These are phyloP conservation scores for Macroteleia sp. DNA, from an alignment of 2,888 invertebrate species.

Conservation along the genomic window DNA sequence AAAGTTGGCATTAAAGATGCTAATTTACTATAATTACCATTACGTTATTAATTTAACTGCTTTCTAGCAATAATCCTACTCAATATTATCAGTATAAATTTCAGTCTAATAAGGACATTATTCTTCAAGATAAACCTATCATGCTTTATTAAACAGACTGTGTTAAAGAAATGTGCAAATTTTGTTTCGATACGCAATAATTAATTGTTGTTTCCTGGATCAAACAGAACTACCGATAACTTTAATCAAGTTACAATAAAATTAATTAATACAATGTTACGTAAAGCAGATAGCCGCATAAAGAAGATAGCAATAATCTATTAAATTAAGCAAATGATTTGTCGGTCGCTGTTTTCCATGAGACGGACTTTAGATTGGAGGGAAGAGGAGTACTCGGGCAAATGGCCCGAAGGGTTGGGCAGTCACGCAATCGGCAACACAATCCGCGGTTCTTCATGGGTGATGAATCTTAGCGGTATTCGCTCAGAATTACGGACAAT, in stretches of 20 bases:
- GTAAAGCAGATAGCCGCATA: constrained; percentile 1
- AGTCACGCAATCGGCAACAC: constrained; percentile 40
- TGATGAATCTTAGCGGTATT: constrained; percentile 61
- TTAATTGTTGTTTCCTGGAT: too few species aligned
- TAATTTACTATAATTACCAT: too few species aligned
- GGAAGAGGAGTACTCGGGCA: not conserved
- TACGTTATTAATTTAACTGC: too few species aligned
- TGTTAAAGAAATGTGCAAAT: too few species aligned
- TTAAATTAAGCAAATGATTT: constrained; percentile 40
- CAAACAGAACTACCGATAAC: too few species aligned
- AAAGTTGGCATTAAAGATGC: too few species aligned
- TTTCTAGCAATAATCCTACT: too few species aligned
- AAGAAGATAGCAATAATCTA: constrained; percentile 20
- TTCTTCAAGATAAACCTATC: too few species aligned
- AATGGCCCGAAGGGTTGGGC: constrained; percentile 18
- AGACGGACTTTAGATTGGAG: not conserved
- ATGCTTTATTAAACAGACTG: too few species aligned
- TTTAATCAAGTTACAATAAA: not conserved
- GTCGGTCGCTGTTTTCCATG: not conserved
- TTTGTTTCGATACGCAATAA: too few species aligned
- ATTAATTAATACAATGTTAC: constrained; percentile 19
- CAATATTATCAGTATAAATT: too few species aligned
- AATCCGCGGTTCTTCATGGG: constrained; percentile 30
- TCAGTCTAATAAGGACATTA: too few species aligned
- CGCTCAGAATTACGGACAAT: constrained; percentile 58